These are phyloP conservation scores for Siniperca obscura DNA, from an alignment of 2,797 vertebrate species.

Conservation along the genomic window DNA sequence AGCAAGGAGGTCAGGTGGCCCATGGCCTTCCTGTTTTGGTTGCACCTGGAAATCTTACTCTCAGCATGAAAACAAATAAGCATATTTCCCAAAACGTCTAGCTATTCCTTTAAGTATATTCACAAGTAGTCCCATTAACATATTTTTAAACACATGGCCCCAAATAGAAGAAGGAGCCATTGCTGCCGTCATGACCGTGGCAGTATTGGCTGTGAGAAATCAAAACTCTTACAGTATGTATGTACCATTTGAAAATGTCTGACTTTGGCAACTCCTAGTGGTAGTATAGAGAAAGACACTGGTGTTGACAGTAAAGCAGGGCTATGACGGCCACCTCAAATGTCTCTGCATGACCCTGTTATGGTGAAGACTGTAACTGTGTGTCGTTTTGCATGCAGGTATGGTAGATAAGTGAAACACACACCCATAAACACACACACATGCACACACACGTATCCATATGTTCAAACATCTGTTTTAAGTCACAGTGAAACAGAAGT, in stretches of 20 bases:
- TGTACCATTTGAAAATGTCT: no score
- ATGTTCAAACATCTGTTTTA: no score
- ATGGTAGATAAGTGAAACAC: background rate
- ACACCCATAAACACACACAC: no score
- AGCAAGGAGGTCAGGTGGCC: background rate
- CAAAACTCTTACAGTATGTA: no score
- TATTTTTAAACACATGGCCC: background rate
- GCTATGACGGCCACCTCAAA: background rate
- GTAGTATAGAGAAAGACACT: background rate
- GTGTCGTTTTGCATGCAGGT: background rate
- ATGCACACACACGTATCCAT: no score
- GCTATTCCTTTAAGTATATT: background rate
- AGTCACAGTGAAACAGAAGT: background rate
- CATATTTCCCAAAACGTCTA: background rate
- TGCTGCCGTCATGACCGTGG: no score
- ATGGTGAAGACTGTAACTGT: background rate
- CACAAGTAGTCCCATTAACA: background rate
- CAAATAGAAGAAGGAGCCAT: no score
- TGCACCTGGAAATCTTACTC: background rate
- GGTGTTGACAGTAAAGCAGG: background rate
- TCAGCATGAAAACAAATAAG: background rate
- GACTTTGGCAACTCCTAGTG: background rate
- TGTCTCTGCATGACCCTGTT: background rate
- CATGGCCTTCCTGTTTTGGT: background rate
- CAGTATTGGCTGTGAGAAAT: no score